These are phyloP conservation scores for Rhabdomys dilectus DNA, from an alignment of 2,113 vertebrate genomes.

Conservation along the genomic window DNA sequence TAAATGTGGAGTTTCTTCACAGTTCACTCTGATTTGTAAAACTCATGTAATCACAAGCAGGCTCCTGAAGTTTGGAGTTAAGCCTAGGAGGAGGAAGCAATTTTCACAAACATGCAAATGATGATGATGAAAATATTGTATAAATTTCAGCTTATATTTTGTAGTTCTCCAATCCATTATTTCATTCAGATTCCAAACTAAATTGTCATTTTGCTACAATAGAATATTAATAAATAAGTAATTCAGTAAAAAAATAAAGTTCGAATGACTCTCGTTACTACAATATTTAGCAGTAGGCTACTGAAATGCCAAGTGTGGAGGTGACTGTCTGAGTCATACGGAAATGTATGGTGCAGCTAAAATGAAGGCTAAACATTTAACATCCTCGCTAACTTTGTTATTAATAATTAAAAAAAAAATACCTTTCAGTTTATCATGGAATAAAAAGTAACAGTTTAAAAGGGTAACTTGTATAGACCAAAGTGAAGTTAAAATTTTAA, in stretches of 20 bases:
- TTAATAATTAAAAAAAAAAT: constrained; percentile 74
- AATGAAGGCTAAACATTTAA: constrained; percentile 82
- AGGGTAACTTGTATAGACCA: constrained; percentile 66
- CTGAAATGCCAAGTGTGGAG: constrained; percentile 65
- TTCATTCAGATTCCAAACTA: constrained; percentile 28
- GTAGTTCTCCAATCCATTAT: background rate
- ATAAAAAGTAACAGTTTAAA: constrained; percentile 78
- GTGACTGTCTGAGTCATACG: constrained; percentile 70
- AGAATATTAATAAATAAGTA: background rate
- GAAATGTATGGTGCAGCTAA: constrained; percentile 78
- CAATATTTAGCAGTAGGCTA: constrained; percentile 11
- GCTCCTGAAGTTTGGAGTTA: background rate
- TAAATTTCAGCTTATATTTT: background rate
- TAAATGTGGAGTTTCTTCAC: background rate
- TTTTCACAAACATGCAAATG: constrained; percentile 24
- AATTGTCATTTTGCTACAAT: background rate
- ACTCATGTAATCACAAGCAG: background rate
- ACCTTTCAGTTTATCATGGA: constrained; percentile 78
- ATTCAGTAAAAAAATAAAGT: constrained; percentile 35
- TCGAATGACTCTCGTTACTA: constrained; percentile 67
- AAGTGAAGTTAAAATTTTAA: constrained; percentile 68
- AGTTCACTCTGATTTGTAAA: background rate
- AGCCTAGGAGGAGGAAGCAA: background rate
- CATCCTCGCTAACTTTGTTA: constrained; percentile 84
- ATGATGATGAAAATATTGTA: background rate